Base-by-base conservation (phyloP, 2,888 invertebrate species). In the Nymphalis polychloros region DNA sequence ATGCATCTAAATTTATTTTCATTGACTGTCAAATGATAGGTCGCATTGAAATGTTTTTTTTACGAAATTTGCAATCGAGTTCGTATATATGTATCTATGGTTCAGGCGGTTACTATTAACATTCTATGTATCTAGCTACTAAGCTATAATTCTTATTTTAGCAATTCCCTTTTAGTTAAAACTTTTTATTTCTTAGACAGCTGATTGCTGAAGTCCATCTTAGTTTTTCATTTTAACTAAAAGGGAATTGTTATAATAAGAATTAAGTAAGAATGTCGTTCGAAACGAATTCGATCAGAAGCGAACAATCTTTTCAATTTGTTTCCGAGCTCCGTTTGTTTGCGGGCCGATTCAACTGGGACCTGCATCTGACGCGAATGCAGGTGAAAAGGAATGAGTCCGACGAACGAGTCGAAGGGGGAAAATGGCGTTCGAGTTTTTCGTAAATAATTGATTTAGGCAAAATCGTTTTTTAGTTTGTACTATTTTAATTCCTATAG, bases 1-100 rank as follows among this genome's bases (percentile, higher is more conserved):
- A 62, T 50, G 61, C 61, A 69, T 69, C 65, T 57, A 62, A 69
- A 69, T 69, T 69, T 62, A 61, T 41, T 23, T 47, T n/a, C 65
- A 65, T 65, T 46, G 64, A 46, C 19, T 55, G 31, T 61, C 23
- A 69, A 69, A 47, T 55, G 17, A 16, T 47, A 31, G 65, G 60
- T 49, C 64, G 69, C 41, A 23, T 60, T 47, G 19, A 55, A 16
- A 53, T 48, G 3, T 20, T 19, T 17, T 17, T 59, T 46, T 23
- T 8, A n/a, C 46, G 41, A 46, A 19, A 48, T 35, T 20, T 59
- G 1, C 6, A 41, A 23, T 23, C 7, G 8, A 50, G 19, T 50
- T 50, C 20, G 3, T 4, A 16, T 10, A 19, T 20, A 17, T 20
- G 5, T 52, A 1, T 48, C 2, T 48, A 8, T 49, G 3, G 6